Evolutionary conservation across 2,888 invertebrate species (phyloP).

Genomic region (Bombyx huttoni): DNA sequence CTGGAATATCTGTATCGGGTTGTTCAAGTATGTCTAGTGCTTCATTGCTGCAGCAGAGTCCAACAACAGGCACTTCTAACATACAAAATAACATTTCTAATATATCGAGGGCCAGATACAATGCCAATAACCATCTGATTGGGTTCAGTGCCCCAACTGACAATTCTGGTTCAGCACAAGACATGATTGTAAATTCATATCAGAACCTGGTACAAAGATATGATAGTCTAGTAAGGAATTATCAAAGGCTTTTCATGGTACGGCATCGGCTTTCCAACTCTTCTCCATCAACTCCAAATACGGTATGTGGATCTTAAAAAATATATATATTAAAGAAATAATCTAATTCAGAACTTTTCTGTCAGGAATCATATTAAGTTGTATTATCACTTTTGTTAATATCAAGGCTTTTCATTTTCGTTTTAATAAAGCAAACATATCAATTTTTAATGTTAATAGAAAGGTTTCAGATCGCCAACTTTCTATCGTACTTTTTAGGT

Average conservation of each 20-base stretch:
- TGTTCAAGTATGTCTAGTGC: constrained; percentile 22
- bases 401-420: no score
- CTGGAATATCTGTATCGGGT: constrained; percentile 79
- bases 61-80: constrained; percentile 22
- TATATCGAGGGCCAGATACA: constrained; percentile 26
- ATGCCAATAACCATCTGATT: constrained; percentile 24
- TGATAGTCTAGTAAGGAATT: constrained; percentile 63
- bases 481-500: no score
- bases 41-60: constrained; percentile 29
- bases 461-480: no score
- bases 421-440: no score
- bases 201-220: constrained; percentile 65
- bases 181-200: constrained; percentile 61
- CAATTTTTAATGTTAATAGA: no score
- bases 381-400: no score
- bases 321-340: no score
- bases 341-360: no score
- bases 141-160: constrained; percentile 28
- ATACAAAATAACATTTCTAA: constrained; percentile 18
- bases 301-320: constrained; percentile 25
- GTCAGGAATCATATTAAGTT: no score
- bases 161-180: constrained; percentile 37
- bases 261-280: constrained; percentile 45
- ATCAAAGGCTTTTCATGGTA: constrained; percentile 62
- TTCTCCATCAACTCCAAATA: constrained; percentile 49